Evolutionary conservation across 2,888 invertebrate species (phyloP), one percentile per base, ranked within the genome.

Genomic region (Tupiocoris notatus): DNA sequence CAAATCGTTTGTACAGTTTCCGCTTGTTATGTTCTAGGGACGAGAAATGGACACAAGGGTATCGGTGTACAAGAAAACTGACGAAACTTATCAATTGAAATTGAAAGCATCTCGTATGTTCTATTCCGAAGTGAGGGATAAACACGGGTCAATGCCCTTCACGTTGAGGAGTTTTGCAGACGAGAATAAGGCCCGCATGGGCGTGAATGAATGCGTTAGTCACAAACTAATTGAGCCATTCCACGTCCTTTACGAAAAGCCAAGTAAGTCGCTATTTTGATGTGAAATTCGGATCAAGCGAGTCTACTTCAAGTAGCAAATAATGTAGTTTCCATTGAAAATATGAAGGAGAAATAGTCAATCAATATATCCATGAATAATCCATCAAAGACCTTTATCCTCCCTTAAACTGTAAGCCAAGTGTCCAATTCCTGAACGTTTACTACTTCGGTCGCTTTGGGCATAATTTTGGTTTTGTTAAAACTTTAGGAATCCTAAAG

Each of bases 181-280:
- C 84, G 98, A 98, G 85, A 96, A 94, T 79, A 98, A 97, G 85
- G 98, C 98, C 56, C 93, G 96, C 84, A 92, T 99, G 92, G 99
- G 98, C 67, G 95, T 98, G 65, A 91, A 95, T 57, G 99, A 99
- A 85, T 99, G 99, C 86, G 95, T 98, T 78, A 95, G 94, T 84
- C 98, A 99, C 85, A 96, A 96, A 84, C 89, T 99, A 81, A 93
- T 99, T 82, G 96, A 97, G 85, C 98, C 99, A 78, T 99, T 98
- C 88, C 96, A 95, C 88, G 98, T 99, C 81, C 86, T 91, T 24
- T 92, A 89, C 83, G 92, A 92, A 83, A 90, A 91, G 84, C 87
- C 89, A 82, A 86, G 90, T 90, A 83, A 79, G 78, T 78, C 57
- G 22, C 21, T 18, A n/a, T n/a, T n/a, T n/a, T n/a, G n/a, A n/a